Base-by-base conservation (phyloP, 2,888 invertebrate species). In the Metallyticus violacea region DNA sequence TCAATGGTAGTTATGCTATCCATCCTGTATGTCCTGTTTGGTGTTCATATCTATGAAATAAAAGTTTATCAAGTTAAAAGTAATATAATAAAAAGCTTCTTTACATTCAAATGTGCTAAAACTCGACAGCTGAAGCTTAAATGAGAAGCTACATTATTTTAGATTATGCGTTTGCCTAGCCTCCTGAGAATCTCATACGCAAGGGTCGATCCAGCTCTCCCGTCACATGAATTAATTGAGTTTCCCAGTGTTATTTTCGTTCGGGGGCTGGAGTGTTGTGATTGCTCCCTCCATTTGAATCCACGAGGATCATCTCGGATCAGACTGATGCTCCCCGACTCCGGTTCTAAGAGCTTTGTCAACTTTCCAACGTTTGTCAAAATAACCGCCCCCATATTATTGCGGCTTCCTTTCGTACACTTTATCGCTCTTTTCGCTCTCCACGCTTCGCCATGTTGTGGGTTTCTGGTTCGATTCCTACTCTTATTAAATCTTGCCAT, bases 291-390 rank as follows among this genome's bases (percentile, higher is more conserved):
- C 83, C 77, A 83, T 83, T 83, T 83, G 83, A 83, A 83, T 83
- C 83, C 83, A 83, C 77, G 83, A 77, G 83, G 83, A 83, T 83
- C 83, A 83, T 83, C 83, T 83, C 83, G 83, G 83, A 83, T 83
- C 83, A 83, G 83, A 62, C 40, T 9, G 40, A 9, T 62, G 40
- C 40, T 62, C 40, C 40, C 40, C 40, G 40, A 62, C 40, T 62
- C 40, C 40, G 40, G 40, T 62, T 62, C 83, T 83, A 83, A 84
- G 84, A 85, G 86, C 85, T 80, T 86, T 86, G 86, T 85, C 86
- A 86, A 86, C 80, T 81, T 80, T 40, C 30, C 86, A 86, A 76
- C 85, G 86, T 83, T 86, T 86, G 86, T 84, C 85, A 86, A 86
- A 86, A 86, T 86, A 86, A 62, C 78, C 26, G 28, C 76, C 26